Base-by-base conservation (phyloP, 1,140 invertebrate species). In the Diplogasteroides magnus region DNA sequence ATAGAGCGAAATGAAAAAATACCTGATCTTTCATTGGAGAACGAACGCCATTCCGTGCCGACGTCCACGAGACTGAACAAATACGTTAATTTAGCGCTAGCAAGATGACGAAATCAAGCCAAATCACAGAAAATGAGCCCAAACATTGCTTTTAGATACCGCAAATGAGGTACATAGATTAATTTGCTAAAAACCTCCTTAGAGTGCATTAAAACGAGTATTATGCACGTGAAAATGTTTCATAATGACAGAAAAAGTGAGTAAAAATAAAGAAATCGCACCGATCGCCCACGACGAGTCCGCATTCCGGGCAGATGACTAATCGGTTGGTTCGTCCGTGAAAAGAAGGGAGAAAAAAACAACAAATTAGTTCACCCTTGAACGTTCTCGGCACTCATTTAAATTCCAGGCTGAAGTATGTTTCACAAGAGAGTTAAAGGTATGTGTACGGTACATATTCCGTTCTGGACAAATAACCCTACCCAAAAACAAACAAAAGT, bases 1-100 rank as follows among this genome's bases (percentile, higher is more conserved):
- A n/a, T n/a, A n/a, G n/a, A n/a, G n/a, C n/a, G n/a, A n/a, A n/a
- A n/a, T n/a, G n/a, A n/a, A n/a, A n/a, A n/a, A n/a, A n/a, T n/a
- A n/a, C n/a, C n/a, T 71, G 90, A 89, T 83, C 97, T 97, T 82
- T 99, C 97, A 87, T 98, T 98, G 77, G 92, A 97, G 84, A 99
- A 99, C 64, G 96, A 98, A 84, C 97, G 88, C 97, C 97, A 99
- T 85, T 99, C 97, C n/a, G 95, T 97, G n/a, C 96, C 95, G n/a
- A 99, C 97, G 87, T 99, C 97, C 76, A 99, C 94, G 0, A 98
- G 93, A 83, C 94, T 93, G 79, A 28, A 71, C 62, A 19, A 48
- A n/a, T n/a, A n/a, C n/a, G n/a, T n/a, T n/a, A n/a, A n/a, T n/a
- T n/a, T n/a, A n/a, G n/a, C n/a, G n/a, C n/a, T n/a, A n/a, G n/a